phyloP scores from a whole-genome alignment of 1,140 invertebrate genomes.

The Diachasma alloeum region DNA sequence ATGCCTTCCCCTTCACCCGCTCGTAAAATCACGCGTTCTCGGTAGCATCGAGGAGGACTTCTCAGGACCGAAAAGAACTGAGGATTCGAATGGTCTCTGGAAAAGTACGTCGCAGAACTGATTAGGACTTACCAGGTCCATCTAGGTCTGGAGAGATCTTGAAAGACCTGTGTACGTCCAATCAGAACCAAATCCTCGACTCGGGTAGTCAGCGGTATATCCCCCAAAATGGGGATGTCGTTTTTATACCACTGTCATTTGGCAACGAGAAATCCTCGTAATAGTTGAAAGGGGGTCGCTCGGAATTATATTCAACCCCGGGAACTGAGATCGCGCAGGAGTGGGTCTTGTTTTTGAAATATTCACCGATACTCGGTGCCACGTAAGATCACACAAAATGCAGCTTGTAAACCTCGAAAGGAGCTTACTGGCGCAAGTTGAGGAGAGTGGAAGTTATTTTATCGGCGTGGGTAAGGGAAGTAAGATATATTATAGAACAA shows the following conservation, averaged over 20 bases:
- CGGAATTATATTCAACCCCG: background rate
- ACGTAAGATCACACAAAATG: background rate
- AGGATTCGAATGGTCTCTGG: too few species aligned
- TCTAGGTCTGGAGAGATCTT: too few species aligned
- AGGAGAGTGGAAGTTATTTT: background rate
- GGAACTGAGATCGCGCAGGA: background rate
- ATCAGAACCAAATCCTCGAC: too few species aligned
- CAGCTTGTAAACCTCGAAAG: background rate
- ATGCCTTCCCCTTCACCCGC: too few species aligned
- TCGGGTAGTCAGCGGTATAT: constrained; percentile 34
- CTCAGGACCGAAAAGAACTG: too few species aligned
- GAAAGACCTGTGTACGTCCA: too few species aligned
- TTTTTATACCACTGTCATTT: background rate
- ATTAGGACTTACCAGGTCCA: too few species aligned
- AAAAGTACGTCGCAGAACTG: too few species aligned
- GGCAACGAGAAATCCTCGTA: background rate
- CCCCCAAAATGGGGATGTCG: background rate
- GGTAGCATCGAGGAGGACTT: too few species aligned
- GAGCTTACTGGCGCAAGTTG: background rate
- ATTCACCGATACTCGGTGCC: background rate
- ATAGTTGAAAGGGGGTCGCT: background rate
- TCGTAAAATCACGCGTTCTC: too few species aligned
- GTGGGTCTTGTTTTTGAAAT: background rate
- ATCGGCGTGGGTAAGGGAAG: background rate
- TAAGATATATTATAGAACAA: background rate